Evolutionary conservation across 2,113 vertebrate species (phyloP).

Genomic region (Noctilio leporinus): DNA sequence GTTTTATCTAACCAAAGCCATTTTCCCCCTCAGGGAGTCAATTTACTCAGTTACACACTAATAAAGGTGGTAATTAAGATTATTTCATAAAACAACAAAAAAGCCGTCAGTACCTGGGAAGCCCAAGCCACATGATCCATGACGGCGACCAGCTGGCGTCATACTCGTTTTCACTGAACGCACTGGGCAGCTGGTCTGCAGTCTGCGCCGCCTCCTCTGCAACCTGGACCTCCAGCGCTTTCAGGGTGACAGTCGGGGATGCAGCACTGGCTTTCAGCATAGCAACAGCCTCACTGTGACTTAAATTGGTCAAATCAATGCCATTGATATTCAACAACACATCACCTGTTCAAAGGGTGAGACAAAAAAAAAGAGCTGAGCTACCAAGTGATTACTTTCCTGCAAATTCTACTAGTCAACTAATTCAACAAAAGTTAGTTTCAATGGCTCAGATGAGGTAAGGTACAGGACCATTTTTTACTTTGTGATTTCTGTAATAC

Average conservation of each 20-base stretch:
- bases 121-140: conserved; percentile 97
- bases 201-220: conserved; percentile 84
- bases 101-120: conserved; percentile 85
- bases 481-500: background rate
- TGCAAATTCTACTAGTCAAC: background rate
- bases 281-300: conserved; percentile 95
- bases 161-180: conserved; percentile 90
- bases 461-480: background rate
- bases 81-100: background rate
- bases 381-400: background rate
- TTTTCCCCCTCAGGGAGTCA: background rate
- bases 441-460: background rate
- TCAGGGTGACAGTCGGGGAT: conserved; percentile 88
- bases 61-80: background rate
- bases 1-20: background rate
- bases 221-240: conserved; percentile 92
- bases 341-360: conserved; percentile 82
- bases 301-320: conserved; percentile 93
- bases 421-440: background rate
- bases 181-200: conserved; percentile 82
- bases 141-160: conserved; percentile 97
- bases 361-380: background rate
- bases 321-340: conserved; percentile 95
- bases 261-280: conserved; percentile 95
- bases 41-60: background rate